These are phyloP conservation scores for Girardinus metallicus DNA, from an alignment of 2,797 vertebrate species.

Conservation along the genomic window DNA sequence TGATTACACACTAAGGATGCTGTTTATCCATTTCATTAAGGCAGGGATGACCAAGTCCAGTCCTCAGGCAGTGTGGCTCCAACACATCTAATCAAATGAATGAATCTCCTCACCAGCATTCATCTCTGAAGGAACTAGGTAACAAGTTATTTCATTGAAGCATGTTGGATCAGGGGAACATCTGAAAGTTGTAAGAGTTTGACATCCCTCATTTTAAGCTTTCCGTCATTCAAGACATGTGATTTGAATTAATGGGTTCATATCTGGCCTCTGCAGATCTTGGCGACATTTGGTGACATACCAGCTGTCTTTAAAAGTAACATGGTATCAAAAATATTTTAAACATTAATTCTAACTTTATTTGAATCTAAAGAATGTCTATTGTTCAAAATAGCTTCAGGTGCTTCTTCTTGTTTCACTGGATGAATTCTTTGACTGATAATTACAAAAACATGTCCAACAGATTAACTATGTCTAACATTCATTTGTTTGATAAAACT, in stretches of 20 bases:
- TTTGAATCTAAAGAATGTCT: background rate
- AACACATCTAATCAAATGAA: background rate
- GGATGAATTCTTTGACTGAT: background rate
- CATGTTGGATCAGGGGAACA: background rate
- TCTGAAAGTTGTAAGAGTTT: background rate
- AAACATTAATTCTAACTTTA: background rate
- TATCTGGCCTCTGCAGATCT: background rate
- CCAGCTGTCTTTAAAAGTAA: background rate
- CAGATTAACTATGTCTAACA: background rate
- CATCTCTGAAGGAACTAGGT: background rate
- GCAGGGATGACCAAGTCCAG: background rate
- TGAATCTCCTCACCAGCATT: background rate
- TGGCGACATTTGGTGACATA: background rate
- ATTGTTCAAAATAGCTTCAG: background rate
- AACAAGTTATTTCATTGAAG: background rate
- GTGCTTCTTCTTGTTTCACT: background rate
- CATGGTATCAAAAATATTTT: background rate
- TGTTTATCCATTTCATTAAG: background rate
- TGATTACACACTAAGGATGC: background rate
- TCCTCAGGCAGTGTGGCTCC: background rate
- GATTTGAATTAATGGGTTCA: background rate
- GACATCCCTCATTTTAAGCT: background rate
- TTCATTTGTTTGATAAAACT: background rate
- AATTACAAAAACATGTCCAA: background rate
- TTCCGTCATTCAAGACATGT: background rate